These are phyloP conservation scores for Chinchilla lanigera DNA, from an alignment of 2,113 vertebrate species.

Conservation along the genomic window DNA sequence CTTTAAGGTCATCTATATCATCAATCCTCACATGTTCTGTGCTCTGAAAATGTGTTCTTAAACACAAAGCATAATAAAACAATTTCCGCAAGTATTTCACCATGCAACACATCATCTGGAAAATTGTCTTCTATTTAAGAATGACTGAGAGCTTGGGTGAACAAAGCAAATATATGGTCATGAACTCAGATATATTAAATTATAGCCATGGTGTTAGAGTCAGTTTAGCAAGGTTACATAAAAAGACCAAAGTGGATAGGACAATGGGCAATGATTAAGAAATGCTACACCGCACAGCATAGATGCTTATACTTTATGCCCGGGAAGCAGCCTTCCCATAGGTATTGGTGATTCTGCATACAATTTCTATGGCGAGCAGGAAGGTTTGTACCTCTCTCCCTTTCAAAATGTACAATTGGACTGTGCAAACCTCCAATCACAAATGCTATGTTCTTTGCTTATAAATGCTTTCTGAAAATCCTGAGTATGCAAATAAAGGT, in stretches of 20 bases:
- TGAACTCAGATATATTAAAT: constrained; percentile 63
- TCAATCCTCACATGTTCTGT: not conserved
- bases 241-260: not conserved
- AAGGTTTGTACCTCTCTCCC: fast-evolving
- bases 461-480: not conserved
- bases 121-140: not conserved
- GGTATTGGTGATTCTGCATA: not conserved
- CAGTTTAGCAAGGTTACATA: not conserved
- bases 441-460: not conserved
- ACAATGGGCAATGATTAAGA: not conserved
- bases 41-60: not conserved
- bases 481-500: not conserved
- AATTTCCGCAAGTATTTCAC: not conserved
- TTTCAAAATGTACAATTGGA: not conserved
- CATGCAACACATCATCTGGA: not conserved
- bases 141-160: constrained; percentile 60
- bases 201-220: not conserved
- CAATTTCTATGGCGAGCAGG: not conserved
- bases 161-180: constrained; percentile 39
- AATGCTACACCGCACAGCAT: not conserved
- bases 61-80: not conserved
- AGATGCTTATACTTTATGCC: not conserved
- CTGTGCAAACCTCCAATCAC: not conserved
- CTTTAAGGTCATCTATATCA: not conserved
- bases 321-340: not conserved